Evolutionary conservation across 1,140 invertebrate species (phyloP).

Genomic region (Callitettix versicolor): DNA sequence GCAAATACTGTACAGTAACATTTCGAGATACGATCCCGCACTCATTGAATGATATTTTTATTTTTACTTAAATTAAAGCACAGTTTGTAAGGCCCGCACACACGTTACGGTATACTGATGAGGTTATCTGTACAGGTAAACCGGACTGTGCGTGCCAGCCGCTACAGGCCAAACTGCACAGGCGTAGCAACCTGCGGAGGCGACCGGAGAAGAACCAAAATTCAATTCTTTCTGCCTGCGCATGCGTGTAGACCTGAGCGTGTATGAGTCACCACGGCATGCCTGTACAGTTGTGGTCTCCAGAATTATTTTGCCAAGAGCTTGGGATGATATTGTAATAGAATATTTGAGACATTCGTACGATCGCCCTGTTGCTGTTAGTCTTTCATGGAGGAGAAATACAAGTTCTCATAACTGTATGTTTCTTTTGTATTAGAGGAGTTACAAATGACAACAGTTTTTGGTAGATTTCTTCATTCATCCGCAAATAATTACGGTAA

Average conservation of each 20-base stretch:
- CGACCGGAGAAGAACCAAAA: conserved; percentile 3
- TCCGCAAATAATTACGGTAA: conserved; percentile 13
- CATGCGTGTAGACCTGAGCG: conserved; percentile 9
- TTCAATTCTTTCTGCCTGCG: conserved; percentile 6
- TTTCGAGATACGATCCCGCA: too few relatives aligned
- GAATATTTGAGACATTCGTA: neutral
- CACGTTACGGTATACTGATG: too few relatives aligned
- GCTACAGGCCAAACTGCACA: conserved; percentile 20
- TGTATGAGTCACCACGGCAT: neutral
- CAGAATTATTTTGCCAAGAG: neutral
- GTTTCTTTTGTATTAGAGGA: conserved; percentile 10
- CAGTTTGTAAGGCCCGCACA: too few relatives aligned
- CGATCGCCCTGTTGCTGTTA: neutral
- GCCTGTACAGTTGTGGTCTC: neutral
- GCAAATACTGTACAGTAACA: too few relatives aligned
- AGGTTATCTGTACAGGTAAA: too few relatives aligned
- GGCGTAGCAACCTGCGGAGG: conserved; percentile 17
- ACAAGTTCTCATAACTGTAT: conserved; percentile 11
- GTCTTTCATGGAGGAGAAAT: conserved; percentile 1
- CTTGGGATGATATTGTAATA: neutral
- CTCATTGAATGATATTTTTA: too few relatives aligned
- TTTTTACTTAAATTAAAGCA: too few relatives aligned
- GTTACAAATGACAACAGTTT: conserved; percentile 11
- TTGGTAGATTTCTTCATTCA: conserved; percentile 11
- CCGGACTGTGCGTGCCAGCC: conserved; percentile 14